phyloP scores from a whole-genome alignment of 2,113 vertebrate genomes.

The Corvus hawaiiensis region DNA sequence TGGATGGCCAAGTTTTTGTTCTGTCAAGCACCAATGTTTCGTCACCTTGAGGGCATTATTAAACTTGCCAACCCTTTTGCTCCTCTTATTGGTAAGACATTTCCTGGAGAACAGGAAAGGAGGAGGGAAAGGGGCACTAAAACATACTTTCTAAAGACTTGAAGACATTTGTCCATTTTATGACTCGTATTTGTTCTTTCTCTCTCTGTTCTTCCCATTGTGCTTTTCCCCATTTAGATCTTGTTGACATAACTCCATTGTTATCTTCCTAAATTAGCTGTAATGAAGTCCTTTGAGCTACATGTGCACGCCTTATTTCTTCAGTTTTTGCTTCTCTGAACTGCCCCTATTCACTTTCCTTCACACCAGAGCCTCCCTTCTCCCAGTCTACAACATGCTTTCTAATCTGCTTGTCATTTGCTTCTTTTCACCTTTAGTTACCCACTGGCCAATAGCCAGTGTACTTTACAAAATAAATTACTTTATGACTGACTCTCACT shows the following conservation, averaged over 20 bases:
- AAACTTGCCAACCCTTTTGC: constrained; percentile 51
- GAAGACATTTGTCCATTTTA: constrained; percentile 32
- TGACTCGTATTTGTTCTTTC: constrained; percentile 45
- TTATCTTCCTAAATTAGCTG: constrained; percentile 64
- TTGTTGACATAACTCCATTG: constrained; percentile 46
- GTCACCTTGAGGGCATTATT: constrained; percentile 55
- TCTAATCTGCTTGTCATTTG: constrained; percentile 12
- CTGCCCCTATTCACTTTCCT: not conserved
- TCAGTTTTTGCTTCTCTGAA: not conserved
- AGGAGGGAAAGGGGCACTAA: constrained; percentile 47
- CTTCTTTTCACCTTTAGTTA: constrained; percentile 38
- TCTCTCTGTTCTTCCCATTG: constrained; percentile 24
- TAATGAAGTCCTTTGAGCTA: constrained; percentile 48
- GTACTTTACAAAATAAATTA: not conserved
- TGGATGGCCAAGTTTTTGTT: constrained; percentile 37
- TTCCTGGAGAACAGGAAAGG: constrained; percentile 55
- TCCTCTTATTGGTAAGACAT: constrained; percentile 28
- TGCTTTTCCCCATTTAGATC: constrained; percentile 19
- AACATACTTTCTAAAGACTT: constrained; percentile 33
- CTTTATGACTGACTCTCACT: not conserved
- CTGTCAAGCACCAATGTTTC: constrained; percentile 19
- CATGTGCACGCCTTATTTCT: constrained; percentile 45
- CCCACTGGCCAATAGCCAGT: not conserved
- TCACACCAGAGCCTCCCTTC: not conserved
- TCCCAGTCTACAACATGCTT: not conserved